A percentile compares a stretch with the other conserved stretches of the same genome.
Conservation (phyloP, 2,888 invertebrate species). For the Hanleya hanleyi region DNA sequence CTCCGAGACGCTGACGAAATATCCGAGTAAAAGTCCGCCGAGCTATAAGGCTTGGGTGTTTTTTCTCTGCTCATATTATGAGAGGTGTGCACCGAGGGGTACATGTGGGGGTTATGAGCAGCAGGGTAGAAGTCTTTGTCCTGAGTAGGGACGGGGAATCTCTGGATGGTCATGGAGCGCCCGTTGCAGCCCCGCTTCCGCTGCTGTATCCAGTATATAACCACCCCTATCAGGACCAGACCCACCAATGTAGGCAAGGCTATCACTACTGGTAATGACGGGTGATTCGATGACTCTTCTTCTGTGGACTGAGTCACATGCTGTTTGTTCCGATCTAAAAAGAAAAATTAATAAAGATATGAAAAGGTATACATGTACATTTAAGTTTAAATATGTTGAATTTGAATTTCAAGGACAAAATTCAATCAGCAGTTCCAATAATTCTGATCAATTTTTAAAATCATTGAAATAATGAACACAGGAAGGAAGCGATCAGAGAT, state of each 20-base stretch:
- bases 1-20: constrained; percentile 64
- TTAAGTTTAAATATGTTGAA: too few relatives aligned
- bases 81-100: too few relatives aligned
- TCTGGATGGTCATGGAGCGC: constrained; percentile 29
- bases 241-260: constrained; percentile 61
- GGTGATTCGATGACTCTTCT: background rate
- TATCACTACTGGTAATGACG: constrained; percentile 60
- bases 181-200: constrained; percentile 40
- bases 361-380: too few relatives aligned
- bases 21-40: constrained; percentile 63
- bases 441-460: too few relatives aligned
- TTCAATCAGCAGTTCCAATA: too few relatives aligned
- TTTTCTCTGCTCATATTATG: background rate
- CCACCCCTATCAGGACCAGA: constrained; percentile 52
- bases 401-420: too few relatives aligned
- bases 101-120: constrained; percentile 4
- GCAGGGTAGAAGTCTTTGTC: constrained; percentile 38
- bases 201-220: constrained; percentile 49
- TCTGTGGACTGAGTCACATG: background rate
- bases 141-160: constrained; percentile 44
- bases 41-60: constrained; percentile 46
- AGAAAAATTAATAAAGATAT: background rate
- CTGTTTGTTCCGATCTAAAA: background rate
- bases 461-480: too few relatives aligned
- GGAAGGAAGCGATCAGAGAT: too few relatives aligned